Conservation (phyloP, 1,140 invertebrate genomes). For the Plodia interpunctella region DNA sequence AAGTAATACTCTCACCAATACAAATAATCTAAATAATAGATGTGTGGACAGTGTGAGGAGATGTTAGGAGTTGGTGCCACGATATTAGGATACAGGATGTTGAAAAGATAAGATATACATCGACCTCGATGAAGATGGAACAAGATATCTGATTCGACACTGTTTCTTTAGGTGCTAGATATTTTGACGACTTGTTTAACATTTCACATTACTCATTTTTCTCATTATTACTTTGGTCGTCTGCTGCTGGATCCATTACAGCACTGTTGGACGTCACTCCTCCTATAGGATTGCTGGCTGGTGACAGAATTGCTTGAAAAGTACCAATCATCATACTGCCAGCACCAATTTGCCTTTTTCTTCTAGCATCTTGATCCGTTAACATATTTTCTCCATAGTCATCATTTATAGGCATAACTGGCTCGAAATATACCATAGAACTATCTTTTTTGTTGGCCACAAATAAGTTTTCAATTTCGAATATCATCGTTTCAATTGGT, state of each 20-base stretch:
- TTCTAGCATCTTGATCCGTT: background rate
- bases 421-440: background rate
- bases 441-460: background rate
- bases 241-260: background rate
- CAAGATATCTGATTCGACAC: too few relatives aligned
- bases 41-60: too few relatives aligned
- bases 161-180: too few relatives aligned
- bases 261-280: background rate
- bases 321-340: constrained; percentile 24
- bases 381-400: background rate
- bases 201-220: background rate
- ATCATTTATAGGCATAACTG: background rate
- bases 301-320: constrained; percentile 26
- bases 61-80: too few relatives aligned
- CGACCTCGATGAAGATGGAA: too few relatives aligned
- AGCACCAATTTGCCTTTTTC: constrained; percentile 17
- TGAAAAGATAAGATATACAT: too few relatives aligned
- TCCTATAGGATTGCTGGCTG: constrained; percentile 7
- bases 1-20: too few relatives aligned
- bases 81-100: too few relatives aligned
- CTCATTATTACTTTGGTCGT: background rate
- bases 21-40: too few relatives aligned
- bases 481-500: background rate
- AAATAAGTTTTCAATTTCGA: background rate
- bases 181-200: too few relatives aligned